Percentiles rank a stretch among this genome's conserved stretches.
These are phyloP conservation scores for Galago senegalensis DNA, from an alignment of 2,797 vertebrate species.

Conservation along the genomic window DNA sequence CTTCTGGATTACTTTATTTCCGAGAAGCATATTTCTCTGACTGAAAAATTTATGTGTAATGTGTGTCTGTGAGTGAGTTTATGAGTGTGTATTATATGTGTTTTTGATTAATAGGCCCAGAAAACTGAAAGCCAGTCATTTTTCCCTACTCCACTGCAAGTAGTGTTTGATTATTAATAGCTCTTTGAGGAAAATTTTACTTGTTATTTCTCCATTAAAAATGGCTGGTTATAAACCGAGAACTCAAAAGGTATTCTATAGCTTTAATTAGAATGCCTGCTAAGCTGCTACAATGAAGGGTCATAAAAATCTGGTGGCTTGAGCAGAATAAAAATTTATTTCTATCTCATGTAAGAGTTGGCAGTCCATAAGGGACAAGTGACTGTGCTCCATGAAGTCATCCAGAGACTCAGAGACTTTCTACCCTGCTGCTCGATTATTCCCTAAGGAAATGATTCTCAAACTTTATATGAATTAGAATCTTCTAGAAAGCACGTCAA, in stretches of 20 bases:
- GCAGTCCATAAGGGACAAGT: background rate
- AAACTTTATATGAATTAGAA: background rate
- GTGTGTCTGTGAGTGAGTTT: background rate
- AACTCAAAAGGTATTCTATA: background rate
- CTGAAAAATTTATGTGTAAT: background rate
- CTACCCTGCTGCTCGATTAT: background rate
- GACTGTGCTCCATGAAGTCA: background rate
- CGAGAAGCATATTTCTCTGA: background rate
- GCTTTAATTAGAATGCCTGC: background rate
- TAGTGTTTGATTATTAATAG: constrained; percentile 26
- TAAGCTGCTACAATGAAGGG: background rate
- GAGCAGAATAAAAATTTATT: background rate
- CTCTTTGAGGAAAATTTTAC: background rate
- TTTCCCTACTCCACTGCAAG: background rate
- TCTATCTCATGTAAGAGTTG: background rate
- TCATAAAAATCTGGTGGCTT: background rate
- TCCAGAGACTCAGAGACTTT: background rate
- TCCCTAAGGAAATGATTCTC: background rate
- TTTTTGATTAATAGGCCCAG: constrained; percentile 29
- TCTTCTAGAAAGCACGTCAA: background rate
- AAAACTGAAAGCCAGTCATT: constrained; percentile 41
- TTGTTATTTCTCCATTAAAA: constrained; percentile 16
- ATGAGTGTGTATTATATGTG: background rate
- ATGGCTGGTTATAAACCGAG: background rate
- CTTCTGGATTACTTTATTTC: background rate